Conservation (phyloP, 2,797 vertebrate genomes). For the Anolis apletophallus region DNA sequence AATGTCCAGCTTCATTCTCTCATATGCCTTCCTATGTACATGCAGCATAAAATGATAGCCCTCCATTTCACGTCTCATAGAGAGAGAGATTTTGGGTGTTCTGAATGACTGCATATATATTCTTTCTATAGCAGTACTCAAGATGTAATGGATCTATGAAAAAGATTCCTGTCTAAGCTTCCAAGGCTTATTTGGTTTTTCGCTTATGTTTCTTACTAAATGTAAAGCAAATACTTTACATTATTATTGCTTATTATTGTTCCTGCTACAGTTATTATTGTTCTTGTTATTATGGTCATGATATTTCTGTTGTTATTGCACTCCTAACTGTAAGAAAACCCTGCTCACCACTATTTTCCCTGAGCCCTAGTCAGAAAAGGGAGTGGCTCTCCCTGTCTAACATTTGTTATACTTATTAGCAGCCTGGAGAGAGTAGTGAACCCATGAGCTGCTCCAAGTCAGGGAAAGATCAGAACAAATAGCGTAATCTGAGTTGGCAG, state of each 20-base stretch:
- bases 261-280: not conserved
- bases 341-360: conserved; percentile 22
- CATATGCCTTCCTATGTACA: not conserved
- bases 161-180: not conserved
- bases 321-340: not conserved
- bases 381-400: conserved; percentile 8
- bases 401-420: not conserved
- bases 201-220: not conserved
- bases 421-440: accelerated
- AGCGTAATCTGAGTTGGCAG: conserved; percentile 20
- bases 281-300: too few species aligned
- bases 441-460: accelerated
- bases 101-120: not conserved
- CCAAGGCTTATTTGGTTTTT: not conserved
- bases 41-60: not conserved
- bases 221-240: not conserved
- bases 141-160: conserved; percentile 1
- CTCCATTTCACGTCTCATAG: not conserved
- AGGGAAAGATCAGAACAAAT: accelerated
- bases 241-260: not conserved
- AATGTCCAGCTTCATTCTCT: not conserved
- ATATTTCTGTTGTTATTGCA: not conserved
- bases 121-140: too few species aligned
- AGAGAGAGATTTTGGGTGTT: not conserved
- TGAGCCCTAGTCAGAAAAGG: not conserved